phyloP scores from a whole-genome alignment of 2,888 invertebrate genomes.

The Lasioglossum zephyrum region DNA sequence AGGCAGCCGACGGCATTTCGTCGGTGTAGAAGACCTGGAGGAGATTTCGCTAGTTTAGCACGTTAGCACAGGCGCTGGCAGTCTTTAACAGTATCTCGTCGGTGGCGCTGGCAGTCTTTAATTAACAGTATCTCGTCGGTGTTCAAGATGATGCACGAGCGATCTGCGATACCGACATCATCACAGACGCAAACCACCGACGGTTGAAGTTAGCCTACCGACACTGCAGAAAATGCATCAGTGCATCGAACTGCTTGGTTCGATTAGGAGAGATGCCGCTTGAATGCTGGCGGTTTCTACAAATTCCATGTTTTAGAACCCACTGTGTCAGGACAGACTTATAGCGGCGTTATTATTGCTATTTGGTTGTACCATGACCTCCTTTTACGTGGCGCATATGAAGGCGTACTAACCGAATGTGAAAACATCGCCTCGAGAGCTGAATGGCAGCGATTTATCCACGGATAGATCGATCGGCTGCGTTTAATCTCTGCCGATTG shows the following conservation, averaged over 20 bases:
- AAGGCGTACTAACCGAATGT: conserved; percentile 80
- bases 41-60: no score
- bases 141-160: neutral
- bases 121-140: no score
- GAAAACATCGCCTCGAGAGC: conserved; percentile 81
- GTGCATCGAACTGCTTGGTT: neutral
- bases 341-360: conserved; percentile 81
- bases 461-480: neutral
- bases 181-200: no score
- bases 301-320: conserved; percentile 65
- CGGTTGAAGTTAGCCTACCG: neutral
- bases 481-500: conserved; percentile 12
- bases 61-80: no score
- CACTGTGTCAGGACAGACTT: conserved; percentile 73
- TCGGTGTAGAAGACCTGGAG: no score
- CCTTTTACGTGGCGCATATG: conserved; percentile 80
- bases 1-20: no score
- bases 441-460: conserved; percentile 66
- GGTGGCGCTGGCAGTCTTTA: no score
- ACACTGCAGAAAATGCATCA: neutral
- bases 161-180: neutral
- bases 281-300: conserved; percentile 4
- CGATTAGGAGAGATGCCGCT: conserved; percentile 36
- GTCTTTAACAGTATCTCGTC: no score
- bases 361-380: conserved; percentile 83